Evolutionary conservation across 2,888 invertebrate genomes (phyloP).

Genomic region (Camponotus fellah): DNA sequence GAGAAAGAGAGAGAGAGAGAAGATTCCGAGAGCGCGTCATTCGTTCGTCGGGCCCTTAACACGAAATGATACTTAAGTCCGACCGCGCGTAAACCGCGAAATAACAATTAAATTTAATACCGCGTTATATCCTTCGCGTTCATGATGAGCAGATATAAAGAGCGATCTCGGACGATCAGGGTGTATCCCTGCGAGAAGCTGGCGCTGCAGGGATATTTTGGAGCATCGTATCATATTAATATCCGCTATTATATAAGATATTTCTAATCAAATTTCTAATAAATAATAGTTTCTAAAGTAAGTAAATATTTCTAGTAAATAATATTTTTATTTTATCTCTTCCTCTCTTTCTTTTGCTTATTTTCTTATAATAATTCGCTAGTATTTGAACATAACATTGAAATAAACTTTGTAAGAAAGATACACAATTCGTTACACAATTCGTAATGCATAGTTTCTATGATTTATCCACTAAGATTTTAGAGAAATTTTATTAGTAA

Average conservation of each 20-base stretch:
- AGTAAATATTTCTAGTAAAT: no score
- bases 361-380: neutral
- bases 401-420: neutral
- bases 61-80: constrained; percentile 35
- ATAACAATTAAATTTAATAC: constrained; percentile 48
- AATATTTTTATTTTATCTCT: neutral
- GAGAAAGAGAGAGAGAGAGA: neutral
- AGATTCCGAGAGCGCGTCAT: neutral
- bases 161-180: neutral
- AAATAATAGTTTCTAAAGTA: no score
- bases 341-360: neutral
- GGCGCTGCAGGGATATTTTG: neutral
- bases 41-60: constrained; percentile 28
- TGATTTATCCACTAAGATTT: neutral
- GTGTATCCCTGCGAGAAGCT: neutral
- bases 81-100: constrained; percentile 21
- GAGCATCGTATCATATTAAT: neutral
- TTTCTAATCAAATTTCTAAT: neutral
- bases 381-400: neutral
- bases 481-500: neutral
- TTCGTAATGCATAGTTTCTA: neutral
- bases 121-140: constrained; percentile 8
- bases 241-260: neutral
- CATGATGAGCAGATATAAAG: neutral
- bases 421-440: neutral